Percentiles rank a stretch among this genome's conserved stretches.
phyloP scores from a whole-genome alignment of 1,140 invertebrate species.

The Eueides isabella region DNA sequence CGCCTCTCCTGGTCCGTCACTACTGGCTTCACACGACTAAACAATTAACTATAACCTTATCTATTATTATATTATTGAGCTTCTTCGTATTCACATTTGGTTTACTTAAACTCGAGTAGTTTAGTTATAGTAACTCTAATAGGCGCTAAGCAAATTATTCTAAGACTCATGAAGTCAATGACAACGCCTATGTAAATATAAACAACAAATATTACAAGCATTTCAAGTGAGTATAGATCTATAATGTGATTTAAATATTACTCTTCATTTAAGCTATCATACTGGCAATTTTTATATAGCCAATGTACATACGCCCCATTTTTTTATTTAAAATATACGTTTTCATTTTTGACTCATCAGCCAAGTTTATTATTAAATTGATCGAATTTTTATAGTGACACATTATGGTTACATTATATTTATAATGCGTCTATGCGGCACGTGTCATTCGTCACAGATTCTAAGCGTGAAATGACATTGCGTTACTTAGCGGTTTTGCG shows the following conservation, averaged over 20 bases:
- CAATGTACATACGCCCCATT: too few species aligned
- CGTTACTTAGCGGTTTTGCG: slow-evolving; percentile 55
- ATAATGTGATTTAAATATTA: too few species aligned
- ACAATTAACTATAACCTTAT: slow-evolving; percentile 51
- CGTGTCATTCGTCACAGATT: slow-evolving; percentile 67
- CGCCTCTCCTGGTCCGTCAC: slow-evolving; percentile 55
- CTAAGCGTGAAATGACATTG: slow-evolving; percentile 60
- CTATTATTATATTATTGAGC: slow-evolving; percentile 55
- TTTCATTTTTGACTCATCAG: too few species aligned
- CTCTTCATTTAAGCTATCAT: too few species aligned
- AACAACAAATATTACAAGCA: too few species aligned
- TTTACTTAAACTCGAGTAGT: not conserved
- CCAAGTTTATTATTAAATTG: too few species aligned
- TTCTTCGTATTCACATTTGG: slow-evolving; percentile 33
- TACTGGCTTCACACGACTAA: slow-evolving; percentile 53
- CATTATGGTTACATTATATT: not conserved
- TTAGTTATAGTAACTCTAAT: not conserved
- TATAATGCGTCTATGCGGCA: slow-evolving; percentile 22
- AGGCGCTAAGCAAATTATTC: not conserved
- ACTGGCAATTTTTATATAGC: too few species aligned
- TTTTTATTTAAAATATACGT: too few species aligned
- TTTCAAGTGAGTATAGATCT: too few species aligned
- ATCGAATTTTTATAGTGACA: not conserved
- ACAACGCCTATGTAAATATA: not conserved
- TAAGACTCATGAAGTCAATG: not conserved